These are phyloP conservation scores for Acleris emargana DNA, from an alignment of 2,888 invertebrate genomes.

Conservation along the genomic window DNA sequence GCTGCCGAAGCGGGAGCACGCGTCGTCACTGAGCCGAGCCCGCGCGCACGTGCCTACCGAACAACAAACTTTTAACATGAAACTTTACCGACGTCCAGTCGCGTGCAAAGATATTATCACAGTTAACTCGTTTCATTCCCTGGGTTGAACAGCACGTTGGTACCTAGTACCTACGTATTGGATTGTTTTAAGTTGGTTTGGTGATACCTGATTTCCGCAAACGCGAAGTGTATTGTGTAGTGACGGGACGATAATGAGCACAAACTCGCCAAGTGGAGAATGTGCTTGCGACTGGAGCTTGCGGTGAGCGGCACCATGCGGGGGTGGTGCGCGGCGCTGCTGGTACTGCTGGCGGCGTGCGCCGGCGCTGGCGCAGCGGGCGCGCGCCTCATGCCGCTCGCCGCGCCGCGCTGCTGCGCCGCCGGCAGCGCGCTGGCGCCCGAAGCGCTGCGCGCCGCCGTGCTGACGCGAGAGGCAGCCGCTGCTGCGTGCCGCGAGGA, in stretches of 20 bases:
- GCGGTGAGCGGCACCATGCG: constrained; percentile 35
- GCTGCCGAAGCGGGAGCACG: constrained; percentile 53
- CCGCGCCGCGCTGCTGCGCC: constrained; percentile 82
- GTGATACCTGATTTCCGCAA: constrained; percentile 2
- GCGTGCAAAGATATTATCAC: constrained; percentile 7
- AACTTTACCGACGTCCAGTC: constrained; percentile 1
- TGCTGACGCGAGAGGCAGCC: constrained; percentile 39
- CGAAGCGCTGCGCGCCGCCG: constrained; percentile 49
- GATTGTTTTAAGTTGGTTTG: constrained; percentile 16
- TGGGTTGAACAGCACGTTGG: constrained; percentile 8
- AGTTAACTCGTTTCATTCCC: constrained; percentile 3
- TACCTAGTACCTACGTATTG: not conserved
- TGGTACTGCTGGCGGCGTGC: constrained; percentile 49
- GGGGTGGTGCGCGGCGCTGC: constrained; percentile 54
- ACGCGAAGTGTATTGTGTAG: constrained; percentile 3
- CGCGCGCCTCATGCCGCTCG: constrained; percentile 50
- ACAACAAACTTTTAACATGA: constrained; percentile 16
- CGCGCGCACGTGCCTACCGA: constrained; percentile 58
- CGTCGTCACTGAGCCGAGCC: constrained; percentile 37
- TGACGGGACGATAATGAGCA: constrained; percentile 26
- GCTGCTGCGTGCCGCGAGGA: constrained; percentile 50
- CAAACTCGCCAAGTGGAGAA: constrained; percentile 7
- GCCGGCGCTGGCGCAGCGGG: constrained; percentile 54
- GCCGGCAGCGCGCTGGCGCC: constrained; percentile 74
- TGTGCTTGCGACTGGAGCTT: constrained; percentile 38